Evolutionary conservation across 1,140 invertebrate species (phyloP).

Genomic region (Drosophila quadrilineata): DNA sequence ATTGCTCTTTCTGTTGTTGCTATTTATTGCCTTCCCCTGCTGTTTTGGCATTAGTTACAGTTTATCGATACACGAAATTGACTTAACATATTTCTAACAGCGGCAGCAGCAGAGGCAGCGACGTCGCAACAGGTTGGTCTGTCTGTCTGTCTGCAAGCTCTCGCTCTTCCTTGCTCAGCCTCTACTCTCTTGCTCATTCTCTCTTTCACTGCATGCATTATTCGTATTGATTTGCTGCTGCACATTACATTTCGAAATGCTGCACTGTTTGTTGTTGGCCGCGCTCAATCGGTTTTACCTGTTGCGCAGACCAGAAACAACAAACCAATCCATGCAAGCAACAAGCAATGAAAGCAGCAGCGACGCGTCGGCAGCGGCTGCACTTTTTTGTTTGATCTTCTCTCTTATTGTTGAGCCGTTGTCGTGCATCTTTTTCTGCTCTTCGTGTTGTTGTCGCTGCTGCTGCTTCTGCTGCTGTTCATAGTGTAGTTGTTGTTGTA

Average conservation of each 20-base stretch:
- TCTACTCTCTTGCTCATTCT: constrained; percentile 1
- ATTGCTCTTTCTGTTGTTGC: constrained; percentile 7
- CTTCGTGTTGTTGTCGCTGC: constrained; percentile 2
- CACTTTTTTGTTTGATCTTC: constrained; percentile 43
- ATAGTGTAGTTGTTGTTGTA: constrained; percentile 27
- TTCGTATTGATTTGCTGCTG: constrained; percentile 30
- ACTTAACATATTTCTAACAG: constrained; percentile 70
- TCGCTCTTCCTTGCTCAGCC: neutral
- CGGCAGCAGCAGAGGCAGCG: too few species aligned
- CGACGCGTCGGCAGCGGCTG: constrained; percentile 35
- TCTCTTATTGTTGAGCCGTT: constrained; percentile 40
- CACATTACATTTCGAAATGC: constrained; percentile 42
- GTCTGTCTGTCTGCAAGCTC: too few species aligned
- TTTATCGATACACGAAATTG: constrained; percentile 69
- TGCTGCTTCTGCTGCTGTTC: constrained; percentile 26
- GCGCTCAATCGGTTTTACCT: constrained; percentile 37
- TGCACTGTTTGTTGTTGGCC: constrained; percentile 45
- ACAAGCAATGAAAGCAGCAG: constrained; percentile 14
- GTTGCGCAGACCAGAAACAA: constrained; percentile 12
- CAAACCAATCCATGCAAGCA: constrained; percentile 14
- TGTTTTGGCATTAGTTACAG: constrained; percentile 70
- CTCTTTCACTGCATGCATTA: constrained; percentile 15
- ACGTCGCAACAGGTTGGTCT: constrained; percentile 71
- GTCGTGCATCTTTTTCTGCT: constrained; percentile 32
- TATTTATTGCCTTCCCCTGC: constrained; percentile 27